Evolutionary conservation across 2,888 invertebrate species (phyloP), one percentile per base, ranked within the genome.

Genomic region (Troglohyphantes excavatus): DNA sequence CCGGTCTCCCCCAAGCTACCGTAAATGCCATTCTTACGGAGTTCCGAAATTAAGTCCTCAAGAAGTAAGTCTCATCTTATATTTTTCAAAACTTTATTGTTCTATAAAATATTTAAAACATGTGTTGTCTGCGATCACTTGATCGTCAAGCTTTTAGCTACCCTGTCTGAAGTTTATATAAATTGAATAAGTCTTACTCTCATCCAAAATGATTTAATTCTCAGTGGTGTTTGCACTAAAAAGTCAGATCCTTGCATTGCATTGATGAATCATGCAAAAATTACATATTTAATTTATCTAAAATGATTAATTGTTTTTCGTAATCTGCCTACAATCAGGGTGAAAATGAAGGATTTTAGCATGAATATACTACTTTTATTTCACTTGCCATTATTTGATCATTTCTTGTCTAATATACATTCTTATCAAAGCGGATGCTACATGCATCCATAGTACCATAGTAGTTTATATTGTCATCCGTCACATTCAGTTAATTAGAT

Each of bases 31-130:
- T 67, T 86, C 91, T 19, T 91, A 90, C 26, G 90, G 91, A 7
- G 75, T 73, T 19, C 91, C 91, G 7, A 91, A 88, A 53, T 65
- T 91, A 2, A 91, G 88, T 53, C 91, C 91, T 13, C 90, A 91
- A 81, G 91, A 91, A 84, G 91, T 91, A 88, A 23, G n/a, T 21
- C 17, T 17, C 1, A 53, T 1, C 17, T 53, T 53, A 17, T n/a
- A 53, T 6, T 5, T 53, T 53, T 39, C 13, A n/a, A n/a, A 13
- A 17, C 13, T 17, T 1, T 53, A 53, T 17, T 53, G n/a, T n/a
- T 5, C 9, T 53, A 0, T 39, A 39, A 39, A 39, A 39, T 39
- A 39, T 39, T 39, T 39, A 39, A 53, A 53, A 5, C 17, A 17
- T 53, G 53, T n/a, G 13, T 17, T n/a, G 33, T 53, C 0, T 53